Conservation (phyloP, 2,113 vertebrate species). For the Onychorhynchus coronatus region DNA sequence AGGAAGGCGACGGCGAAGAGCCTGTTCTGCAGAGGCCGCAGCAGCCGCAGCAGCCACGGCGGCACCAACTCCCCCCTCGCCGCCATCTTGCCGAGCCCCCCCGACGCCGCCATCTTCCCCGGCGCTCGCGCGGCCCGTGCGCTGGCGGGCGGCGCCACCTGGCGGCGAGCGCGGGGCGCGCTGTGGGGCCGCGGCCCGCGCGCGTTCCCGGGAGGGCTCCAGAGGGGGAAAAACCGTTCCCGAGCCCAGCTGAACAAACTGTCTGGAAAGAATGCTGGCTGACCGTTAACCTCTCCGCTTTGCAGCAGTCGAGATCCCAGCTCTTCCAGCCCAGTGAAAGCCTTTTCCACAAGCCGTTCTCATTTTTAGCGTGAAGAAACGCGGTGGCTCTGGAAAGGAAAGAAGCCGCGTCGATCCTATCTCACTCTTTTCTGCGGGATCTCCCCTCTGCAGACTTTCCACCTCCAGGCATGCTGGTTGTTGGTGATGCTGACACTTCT, state of each 20-base stretch:
- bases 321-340: not conserved
- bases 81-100: not conserved
- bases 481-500: not conserved
- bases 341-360: not conserved
- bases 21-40: accelerated
- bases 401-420: too few relatives aligned
- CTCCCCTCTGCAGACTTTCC: too few relatives aligned
- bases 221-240: too few relatives aligned
- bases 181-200: too few relatives aligned
- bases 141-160: not conserved
- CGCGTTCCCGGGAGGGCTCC: too few relatives aligned
- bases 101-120: not conserved
- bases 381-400: not conserved
- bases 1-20: accelerated
- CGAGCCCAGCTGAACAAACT: too few relatives aligned
- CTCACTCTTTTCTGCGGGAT: not conserved
- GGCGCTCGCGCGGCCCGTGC: too few relatives aligned
- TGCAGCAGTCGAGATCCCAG: not conserved
- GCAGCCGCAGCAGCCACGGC: too few relatives aligned
- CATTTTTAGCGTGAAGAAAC: not conserved
- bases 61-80: too few relatives aligned
- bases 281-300: too few relatives aligned
- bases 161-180: not conserved
- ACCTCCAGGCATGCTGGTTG: not conserved
- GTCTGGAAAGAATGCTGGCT: not conserved